Base-by-base conservation (phyloP, 2,888 invertebrate species). In the Sminthurinus aureus region DNA sequence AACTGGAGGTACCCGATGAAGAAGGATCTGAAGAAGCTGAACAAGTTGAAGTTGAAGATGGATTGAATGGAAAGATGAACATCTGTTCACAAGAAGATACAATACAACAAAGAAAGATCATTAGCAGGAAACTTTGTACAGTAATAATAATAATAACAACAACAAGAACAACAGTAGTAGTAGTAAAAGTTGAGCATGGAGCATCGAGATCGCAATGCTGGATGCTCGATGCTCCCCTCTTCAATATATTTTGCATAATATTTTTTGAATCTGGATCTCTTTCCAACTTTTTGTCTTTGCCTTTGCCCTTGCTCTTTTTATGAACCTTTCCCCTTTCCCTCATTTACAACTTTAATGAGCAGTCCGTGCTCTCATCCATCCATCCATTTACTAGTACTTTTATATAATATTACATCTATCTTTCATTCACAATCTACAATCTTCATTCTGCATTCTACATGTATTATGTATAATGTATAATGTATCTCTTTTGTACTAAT, bases 31-130 rank as follows among this genome's bases (percentile, higher is more conserved):
- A 50, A 51, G 75, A n/a, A 51, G 75, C 9, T 6, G 71, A 22
- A 26, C 26, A 71, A 13, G 24, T 9, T 24, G 24, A 71, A 51
- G 71, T 24, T 64, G 18, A 64, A 64, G 78, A 64, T 64, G 69
- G 9, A 67, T 26, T 79, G 26, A 79, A 79, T 79, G 79, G 79
- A 79, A 69, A 79, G 79, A 69, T 50, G 79, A 79, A 79, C 79
- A 79, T 79, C 79, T 79, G 79, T 79, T 66, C 22, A 22, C 24
- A 22, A 66, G 26, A 52, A 38, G 38, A 38, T 38, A 38, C 38
- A 38, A 79, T n/a, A 79, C 52, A 22, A 79, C 26, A 52, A 79
- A 79, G 79, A 66, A 79, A 26, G 66, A 79, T 79, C 79, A 79
- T 79, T 79, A 66, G 69, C 69, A 67, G 13, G 13, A 75, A 75